A percentile compares a stretch with the other conserved stretches of the same genome.
Conservation (phyloP, 2,888 invertebrate species). For the Trichogramma evanescens region DNA sequence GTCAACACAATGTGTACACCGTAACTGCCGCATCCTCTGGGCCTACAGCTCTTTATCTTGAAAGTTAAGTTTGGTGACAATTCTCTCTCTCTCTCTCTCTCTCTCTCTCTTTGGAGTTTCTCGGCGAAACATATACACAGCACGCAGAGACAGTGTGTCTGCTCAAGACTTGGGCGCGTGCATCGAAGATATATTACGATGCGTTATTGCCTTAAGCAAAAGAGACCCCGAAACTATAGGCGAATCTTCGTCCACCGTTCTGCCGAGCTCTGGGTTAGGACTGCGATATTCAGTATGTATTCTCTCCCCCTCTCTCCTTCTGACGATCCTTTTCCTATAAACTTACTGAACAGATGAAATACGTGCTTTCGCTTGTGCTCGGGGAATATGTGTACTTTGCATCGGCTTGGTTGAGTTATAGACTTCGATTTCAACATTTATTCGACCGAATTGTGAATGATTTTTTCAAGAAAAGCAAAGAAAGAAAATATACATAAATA, state of each 20-base stretch:
- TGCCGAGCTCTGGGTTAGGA: no score
- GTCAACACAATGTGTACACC: constrained; percentile 44
- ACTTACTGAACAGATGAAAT: no score
- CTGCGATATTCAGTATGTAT: not conserved
- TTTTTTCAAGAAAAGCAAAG: no score
- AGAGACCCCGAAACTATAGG: constrained; percentile 13
- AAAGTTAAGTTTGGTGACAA: constrained; percentile 42
- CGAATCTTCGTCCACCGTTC: no score
- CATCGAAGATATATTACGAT: constrained; percentile 32
- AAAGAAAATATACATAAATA: no score
- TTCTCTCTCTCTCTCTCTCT: constrained; percentile 41
- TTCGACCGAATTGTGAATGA: no score
- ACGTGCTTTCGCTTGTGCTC: no score
- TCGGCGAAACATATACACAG: no score
- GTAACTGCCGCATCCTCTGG: constrained; percentile 32
- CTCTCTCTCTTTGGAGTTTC: constrained; percentile 35
- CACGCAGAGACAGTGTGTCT: not conserved
- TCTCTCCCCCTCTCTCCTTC: not conserved
- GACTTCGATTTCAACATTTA: no score
- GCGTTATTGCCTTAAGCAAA: constrained; percentile 22
- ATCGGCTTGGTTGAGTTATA: no score
- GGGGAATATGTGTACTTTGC: no score
- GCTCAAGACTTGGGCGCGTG: constrained; percentile 18
- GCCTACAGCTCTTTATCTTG: constrained; percentile 27
- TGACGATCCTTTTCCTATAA: not conserved